Conservation (phyloP, 1,140 invertebrate genomes). For the Bombus waltoni region DNA sequence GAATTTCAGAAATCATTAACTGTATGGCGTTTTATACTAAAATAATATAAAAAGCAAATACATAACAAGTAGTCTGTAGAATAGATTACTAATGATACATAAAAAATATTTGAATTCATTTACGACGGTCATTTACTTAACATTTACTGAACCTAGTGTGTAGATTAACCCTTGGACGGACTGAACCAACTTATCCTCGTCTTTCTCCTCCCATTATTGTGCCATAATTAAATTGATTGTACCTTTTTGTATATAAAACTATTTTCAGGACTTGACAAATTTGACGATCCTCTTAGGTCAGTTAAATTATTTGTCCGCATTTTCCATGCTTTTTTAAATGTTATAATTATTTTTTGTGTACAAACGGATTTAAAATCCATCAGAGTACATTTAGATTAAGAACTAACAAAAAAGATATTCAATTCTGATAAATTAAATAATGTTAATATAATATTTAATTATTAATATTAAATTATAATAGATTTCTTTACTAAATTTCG, state of each 20-base stretch:
- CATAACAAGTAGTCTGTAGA: slow-evolving; percentile 24
- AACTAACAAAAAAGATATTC: not conserved
- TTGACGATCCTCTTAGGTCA: slow-evolving; percentile 4
- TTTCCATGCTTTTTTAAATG: not conserved
- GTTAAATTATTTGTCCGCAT: slow-evolving; percentile 23
- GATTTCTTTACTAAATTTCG: not conserved
- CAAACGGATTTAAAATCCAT: not conserved
- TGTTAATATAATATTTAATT: not conserved
- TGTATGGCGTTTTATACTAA: slow-evolving; percentile 19
- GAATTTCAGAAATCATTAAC: not conserved
- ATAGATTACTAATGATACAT: slow-evolving; percentile 42
- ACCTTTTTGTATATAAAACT: slow-evolving; percentile 34
- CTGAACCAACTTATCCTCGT: slow-evolving; percentile 51
- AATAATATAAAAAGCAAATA: slow-evolving; percentile 52
- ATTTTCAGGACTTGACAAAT: slow-evolving; percentile 24
- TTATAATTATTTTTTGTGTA: not conserved
- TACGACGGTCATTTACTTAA: slow-evolving; percentile 36
- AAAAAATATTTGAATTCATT: slow-evolving; percentile 54
- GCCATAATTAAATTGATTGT: slow-evolving; percentile 56
- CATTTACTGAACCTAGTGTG: slow-evolving; percentile 47
- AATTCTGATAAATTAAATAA: not conserved
- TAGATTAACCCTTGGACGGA: slow-evolving; percentile 66
- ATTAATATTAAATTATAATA: no score
- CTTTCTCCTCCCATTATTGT: slow-evolving; percentile 39
- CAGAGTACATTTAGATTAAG: not conserved